Evolutionary conservation across 2,797 vertebrate genomes (phyloP).

Genomic region (Sebastolobus altivelis): DNA sequence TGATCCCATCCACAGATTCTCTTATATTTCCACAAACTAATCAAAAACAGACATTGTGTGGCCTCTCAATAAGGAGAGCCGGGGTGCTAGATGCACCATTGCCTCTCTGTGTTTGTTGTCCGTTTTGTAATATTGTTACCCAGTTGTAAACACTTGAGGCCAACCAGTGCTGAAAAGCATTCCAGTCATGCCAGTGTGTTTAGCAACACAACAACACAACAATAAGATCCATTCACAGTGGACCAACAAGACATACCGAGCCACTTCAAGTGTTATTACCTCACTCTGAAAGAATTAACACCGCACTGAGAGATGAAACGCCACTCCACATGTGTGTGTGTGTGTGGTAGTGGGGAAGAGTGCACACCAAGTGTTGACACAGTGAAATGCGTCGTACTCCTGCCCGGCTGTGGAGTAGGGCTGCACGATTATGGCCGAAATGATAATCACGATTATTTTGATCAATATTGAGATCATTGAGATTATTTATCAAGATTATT

Average conservation of each 20-base stretch:
- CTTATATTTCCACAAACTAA: constrained; percentile 26
- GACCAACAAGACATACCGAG: constrained; percentile 38
- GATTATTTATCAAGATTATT: no score
- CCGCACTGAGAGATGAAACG: constrained; percentile 47
- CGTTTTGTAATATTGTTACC: constrained; percentile 18
- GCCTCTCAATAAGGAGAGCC: neutral
- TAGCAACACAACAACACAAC: constrained; percentile 64
- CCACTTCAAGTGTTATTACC: constrained; percentile 56
- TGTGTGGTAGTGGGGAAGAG: constrained; percentile 16
- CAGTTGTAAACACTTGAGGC: constrained; percentile 45
- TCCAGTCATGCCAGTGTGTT: constrained; percentile 63
- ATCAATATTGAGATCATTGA: no score
- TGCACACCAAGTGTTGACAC: constrained; percentile 54
- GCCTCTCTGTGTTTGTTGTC: constrained; percentile 30
- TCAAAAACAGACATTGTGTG: constrained; percentile 56
- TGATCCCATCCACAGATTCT: neutral
- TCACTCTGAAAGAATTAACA: constrained; percentile 65
- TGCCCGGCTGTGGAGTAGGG: neutral
- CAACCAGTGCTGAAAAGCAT: constrained; percentile 64
- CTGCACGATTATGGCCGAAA: no score
- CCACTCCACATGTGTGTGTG: constrained; percentile 7
- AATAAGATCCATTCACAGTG: constrained; percentile 52
- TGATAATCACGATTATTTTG: accelerated
- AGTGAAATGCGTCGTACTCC: constrained; percentile 15
- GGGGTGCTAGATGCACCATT: neutral